Percentiles rank a stretch among this genome's conserved stretches.
These are phyloP conservation scores for Eupithecia tripunctaria DNA, from an alignment of 2,888 invertebrate genomes.

Conservation along the genomic window DNA sequence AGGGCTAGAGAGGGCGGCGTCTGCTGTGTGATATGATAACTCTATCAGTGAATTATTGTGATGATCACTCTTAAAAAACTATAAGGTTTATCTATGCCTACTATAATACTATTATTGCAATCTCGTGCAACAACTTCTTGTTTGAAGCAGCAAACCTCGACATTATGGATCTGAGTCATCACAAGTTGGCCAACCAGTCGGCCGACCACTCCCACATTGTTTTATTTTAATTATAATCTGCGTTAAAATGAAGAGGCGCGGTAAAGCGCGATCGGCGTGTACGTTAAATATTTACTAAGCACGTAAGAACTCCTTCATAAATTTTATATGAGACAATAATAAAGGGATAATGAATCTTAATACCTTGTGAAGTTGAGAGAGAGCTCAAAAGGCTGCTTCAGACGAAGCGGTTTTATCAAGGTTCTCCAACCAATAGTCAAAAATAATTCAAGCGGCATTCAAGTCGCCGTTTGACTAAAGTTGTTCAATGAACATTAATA, in stretches of 20 bases:
- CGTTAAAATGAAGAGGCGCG: conserved; percentile 11
- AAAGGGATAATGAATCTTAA: neutral
- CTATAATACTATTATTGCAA: neutral
- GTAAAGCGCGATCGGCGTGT: conserved; percentile 7
- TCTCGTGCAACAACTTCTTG: too few species aligned
- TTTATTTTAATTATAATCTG: conserved; percentile 49
- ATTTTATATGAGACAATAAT: conserved; percentile 4
- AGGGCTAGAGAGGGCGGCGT: too few species aligned
- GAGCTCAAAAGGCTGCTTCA: neutral
- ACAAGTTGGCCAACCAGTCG: neutral
- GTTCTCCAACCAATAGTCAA: neutral
- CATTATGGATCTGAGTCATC: neutral
- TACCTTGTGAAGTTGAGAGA: neutral
- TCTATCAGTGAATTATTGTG: neutral
- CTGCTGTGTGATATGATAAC: neutral
- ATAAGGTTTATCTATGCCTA: neutral
- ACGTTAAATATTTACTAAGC: conserved; percentile 13
- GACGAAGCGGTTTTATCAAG: too few species aligned
- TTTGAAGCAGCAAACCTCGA: too few species aligned
- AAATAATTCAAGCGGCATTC: neutral
- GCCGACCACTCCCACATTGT: conserved; percentile 16
- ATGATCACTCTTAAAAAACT: neutral
- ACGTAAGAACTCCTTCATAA: neutral
- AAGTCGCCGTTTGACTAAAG: too few species aligned
- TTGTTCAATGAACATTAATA: too few species aligned